Conservation (phyloP, 2,797 vertebrate species). For the Glossophaga mutica region DNA sequence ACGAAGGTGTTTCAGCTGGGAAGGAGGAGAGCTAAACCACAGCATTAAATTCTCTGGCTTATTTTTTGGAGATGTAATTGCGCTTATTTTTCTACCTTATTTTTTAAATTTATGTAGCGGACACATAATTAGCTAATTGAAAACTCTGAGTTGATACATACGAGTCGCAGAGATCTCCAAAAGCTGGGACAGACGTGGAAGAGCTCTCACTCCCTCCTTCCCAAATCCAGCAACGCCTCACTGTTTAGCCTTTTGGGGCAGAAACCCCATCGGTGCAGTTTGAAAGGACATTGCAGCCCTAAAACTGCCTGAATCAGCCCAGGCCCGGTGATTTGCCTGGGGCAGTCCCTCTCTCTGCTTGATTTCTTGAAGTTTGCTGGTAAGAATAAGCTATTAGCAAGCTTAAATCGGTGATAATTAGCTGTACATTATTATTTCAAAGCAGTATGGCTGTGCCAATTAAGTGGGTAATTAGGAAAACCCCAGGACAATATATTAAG, state of each 20-base stretch:
- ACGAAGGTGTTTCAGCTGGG: not conserved
- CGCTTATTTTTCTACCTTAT: not conserved
- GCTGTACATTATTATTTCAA: slow-evolving; percentile 78
- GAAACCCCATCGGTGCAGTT: slow-evolving; percentile 22
- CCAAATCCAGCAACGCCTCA: not conserved
- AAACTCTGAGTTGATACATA: not conserved
- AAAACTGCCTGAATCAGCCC: slow-evolving; percentile 4
- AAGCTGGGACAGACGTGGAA: not conserved
- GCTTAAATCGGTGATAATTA: slow-evolving; percentile 76
- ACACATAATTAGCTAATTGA: not conserved
- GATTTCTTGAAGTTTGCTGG: slow-evolving; percentile 72
- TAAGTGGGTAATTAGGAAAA: slow-evolving; percentile 78
- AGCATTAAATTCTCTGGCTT: not conserved
- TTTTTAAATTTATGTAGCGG: not conserved
- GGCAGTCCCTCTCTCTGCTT: slow-evolving; percentile 58
- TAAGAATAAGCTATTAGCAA: slow-evolving; percentile 75
- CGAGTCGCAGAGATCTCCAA: not conserved
- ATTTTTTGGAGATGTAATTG: not conserved
- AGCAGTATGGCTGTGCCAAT: slow-evolving; percentile 74
- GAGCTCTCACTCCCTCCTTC: not conserved
- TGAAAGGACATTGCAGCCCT: not conserved
- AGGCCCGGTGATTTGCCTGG: slow-evolving; percentile 51
- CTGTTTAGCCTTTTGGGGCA: not conserved
- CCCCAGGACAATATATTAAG: slow-evolving; percentile 78
- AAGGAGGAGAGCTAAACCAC: not conserved